phyloP scores from a whole-genome alignment of 2,113 vertebrate species.

The Rhabdomys dilectus region DNA sequence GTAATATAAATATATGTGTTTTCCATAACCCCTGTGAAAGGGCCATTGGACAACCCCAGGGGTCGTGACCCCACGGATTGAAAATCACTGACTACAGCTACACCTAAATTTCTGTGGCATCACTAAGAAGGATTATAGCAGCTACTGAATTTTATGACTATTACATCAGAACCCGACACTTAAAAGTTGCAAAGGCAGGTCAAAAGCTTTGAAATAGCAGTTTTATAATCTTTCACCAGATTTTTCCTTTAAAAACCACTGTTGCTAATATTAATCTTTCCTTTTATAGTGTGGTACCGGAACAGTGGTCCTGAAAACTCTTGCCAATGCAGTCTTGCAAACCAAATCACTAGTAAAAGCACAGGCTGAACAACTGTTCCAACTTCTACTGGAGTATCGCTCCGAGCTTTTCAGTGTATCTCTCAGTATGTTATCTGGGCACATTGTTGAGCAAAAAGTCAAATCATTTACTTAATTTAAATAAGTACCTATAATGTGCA shows the following conservation, averaged over 20 bases:
- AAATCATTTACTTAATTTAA: slow-evolving; percentile 38
- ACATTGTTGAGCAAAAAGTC: slow-evolving; percentile 45
- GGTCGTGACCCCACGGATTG: background rate
- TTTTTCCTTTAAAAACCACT: background rate
- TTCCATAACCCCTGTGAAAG: background rate
- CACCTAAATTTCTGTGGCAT: slow-evolving; percentile 88
- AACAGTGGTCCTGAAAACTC: slow-evolving; percentile 87
- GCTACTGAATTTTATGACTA: slow-evolving; percentile 88
- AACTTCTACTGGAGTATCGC: slow-evolving; percentile 90
- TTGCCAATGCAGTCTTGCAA: slow-evolving; percentile 89
- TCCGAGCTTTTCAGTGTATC: slow-evolving; percentile 90
- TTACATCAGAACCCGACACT: slow-evolving; percentile 83
- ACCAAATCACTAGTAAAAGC: slow-evolving; percentile 86
- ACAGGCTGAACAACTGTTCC: slow-evolving; percentile 87
- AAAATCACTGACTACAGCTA: slow-evolving; percentile 82
- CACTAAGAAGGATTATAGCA: slow-evolving; percentile 87
- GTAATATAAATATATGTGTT: background rate
- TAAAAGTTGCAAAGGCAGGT: slow-evolving; percentile 91
- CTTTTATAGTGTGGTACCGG: slow-evolving; percentile 89
- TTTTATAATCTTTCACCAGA: background rate
- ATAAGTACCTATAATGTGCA: background rate
- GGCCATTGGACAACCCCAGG: background rate
- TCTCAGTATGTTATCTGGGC: slow-evolving; percentile 7
- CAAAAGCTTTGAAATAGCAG: background rate
- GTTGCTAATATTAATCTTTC: slow-evolving; percentile 12